Evolutionary conservation across 2,113 vertebrate genomes (phyloP).

Genomic region (Gnathonemus echidnorhynchus): DNA sequence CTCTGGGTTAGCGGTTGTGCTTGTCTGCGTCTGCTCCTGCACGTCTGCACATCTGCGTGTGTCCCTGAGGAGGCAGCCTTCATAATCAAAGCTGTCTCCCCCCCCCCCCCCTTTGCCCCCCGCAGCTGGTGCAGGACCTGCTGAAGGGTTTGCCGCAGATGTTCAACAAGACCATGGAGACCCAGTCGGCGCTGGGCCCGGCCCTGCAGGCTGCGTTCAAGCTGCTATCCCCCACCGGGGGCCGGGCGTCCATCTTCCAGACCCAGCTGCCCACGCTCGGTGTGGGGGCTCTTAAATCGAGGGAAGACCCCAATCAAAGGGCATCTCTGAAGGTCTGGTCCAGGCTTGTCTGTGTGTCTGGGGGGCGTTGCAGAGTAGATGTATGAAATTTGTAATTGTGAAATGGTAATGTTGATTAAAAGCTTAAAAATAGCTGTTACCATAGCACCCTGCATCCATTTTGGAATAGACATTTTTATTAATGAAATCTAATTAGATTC

Average conservation of each 20-base stretch:
- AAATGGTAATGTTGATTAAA: background rate
- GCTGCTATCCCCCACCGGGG: slow-evolving; percentile 86
- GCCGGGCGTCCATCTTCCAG: slow-evolving; percentile 88
- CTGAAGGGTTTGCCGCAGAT: slow-evolving; percentile 81
- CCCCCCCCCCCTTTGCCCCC: background rate
- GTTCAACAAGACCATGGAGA: slow-evolving; percentile 89
- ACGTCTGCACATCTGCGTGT: background rate
- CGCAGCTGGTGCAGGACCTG: slow-evolving; percentile 86
- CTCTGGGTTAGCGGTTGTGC: background rate
- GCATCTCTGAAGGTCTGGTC: slow-evolving; percentile 76
- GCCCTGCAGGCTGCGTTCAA: slow-evolving; percentile 90
- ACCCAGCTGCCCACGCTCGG: slow-evolving; percentile 89
- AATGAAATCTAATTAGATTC: background rate
- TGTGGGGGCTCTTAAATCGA: slow-evolving; percentile 76
- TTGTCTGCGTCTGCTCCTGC: no score
- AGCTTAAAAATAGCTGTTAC: background rate
- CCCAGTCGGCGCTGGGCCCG: slow-evolving; percentile 87
- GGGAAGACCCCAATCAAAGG: slow-evolving; percentile 87
- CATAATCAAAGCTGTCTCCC: background rate
- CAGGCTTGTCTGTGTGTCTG: background rate
- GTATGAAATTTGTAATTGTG: background rate
- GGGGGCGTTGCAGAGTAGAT: background rate
- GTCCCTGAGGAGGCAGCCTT: background rate
- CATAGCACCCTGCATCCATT: background rate
- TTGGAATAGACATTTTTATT: background rate